Percentiles rank a stretch among this genome's conserved stretches.
Conservation (phyloP, 2,113 vertebrate species). For the Forbesichthys agassizii region DNA sequence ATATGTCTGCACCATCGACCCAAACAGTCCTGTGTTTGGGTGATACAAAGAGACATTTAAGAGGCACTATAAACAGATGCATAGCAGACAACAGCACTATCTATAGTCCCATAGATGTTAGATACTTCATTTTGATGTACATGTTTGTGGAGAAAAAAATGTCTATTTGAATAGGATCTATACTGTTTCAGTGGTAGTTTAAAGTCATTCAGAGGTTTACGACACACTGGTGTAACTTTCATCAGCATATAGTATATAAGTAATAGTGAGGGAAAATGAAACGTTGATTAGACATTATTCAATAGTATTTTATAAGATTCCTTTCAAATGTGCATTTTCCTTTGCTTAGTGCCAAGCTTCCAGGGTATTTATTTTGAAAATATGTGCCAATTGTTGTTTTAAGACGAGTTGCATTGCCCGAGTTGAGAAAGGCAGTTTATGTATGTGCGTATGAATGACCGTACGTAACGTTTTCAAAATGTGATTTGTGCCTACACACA, state of each 20-base stretch:
- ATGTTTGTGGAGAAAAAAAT: slow-evolving; percentile 57
- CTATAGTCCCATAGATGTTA: slow-evolving; percentile 60
- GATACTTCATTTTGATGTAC: slow-evolving; percentile 69
- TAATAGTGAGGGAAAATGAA: slow-evolving; percentile 63
- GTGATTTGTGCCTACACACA: slow-evolving; percentile 19
- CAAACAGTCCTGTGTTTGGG: slow-evolving; percentile 22
- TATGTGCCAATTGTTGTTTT: slow-evolving; percentile 72
- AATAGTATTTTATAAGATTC: slow-evolving; percentile 71
- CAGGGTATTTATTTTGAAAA: slow-evolving; percentile 77
- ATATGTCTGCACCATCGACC: slow-evolving; percentile 26
- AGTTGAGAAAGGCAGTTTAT: slow-evolving; percentile 33
- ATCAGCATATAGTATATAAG: slow-evolving; percentile 74
- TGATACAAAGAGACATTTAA: slow-evolving; percentile 20
- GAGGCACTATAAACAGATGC: slow-evolving; percentile 60
- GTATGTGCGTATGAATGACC: slow-evolving; percentile 28
- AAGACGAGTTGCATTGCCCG: slow-evolving; percentile 41
- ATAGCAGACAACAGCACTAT: slow-evolving; percentile 65
- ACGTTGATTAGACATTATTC: slow-evolving; percentile 68
- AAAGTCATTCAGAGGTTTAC: slow-evolving; percentile 62
- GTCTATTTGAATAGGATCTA: slow-evolving; percentile 67
- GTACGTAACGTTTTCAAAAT: slow-evolving; percentile 14
- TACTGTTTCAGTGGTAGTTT: slow-evolving; percentile 69
- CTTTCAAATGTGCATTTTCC: slow-evolving; percentile 67
- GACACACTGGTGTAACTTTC: slow-evolving; percentile 59
- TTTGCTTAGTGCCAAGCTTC: slow-evolving; percentile 77